phyloP scores from a whole-genome alignment of 2,888 invertebrate genomes.

The Girardia tigrina region DNA sequence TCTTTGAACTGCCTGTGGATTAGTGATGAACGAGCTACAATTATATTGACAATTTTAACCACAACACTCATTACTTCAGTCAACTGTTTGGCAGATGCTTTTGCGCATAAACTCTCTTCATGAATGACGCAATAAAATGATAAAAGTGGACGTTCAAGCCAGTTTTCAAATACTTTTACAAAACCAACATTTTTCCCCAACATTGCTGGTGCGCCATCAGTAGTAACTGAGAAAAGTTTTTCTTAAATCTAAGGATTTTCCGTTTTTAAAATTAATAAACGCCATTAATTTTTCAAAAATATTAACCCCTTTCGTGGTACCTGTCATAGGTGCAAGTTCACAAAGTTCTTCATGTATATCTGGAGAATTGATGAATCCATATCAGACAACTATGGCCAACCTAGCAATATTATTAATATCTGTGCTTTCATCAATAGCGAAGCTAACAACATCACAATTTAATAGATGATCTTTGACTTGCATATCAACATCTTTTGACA shows the following conservation, averaged over 20 bases:
- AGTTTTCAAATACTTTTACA: not conserved
- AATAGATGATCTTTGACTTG: not conserved
- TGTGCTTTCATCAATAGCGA: not conserved
- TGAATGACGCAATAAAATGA: not conserved
- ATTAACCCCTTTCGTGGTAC: not conserved
- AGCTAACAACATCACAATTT: not conserved
- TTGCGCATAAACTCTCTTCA: not conserved
- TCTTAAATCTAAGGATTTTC: not conserved
- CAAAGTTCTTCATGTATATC: not conserved
- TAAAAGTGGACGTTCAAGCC: no score
- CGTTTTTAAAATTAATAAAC: not conserved
- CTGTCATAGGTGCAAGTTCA: not conserved
- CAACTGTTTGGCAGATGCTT: not conserved
- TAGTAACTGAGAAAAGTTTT: no score
- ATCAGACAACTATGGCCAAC: not conserved
- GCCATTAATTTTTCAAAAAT: not conserved
- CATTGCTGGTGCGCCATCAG: not conserved
- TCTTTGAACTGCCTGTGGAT: not conserved
- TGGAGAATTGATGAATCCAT: not conserved
- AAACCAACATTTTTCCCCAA: not conserved
- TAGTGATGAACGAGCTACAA: not conserved
- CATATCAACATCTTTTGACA: not conserved
- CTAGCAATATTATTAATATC: not conserved
- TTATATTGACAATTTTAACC: not conserved
- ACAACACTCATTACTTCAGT: not conserved